Evolutionary conservation across 2,113 vertebrate species (phyloP).

Genomic region (Colossoma macropomum): DNA sequence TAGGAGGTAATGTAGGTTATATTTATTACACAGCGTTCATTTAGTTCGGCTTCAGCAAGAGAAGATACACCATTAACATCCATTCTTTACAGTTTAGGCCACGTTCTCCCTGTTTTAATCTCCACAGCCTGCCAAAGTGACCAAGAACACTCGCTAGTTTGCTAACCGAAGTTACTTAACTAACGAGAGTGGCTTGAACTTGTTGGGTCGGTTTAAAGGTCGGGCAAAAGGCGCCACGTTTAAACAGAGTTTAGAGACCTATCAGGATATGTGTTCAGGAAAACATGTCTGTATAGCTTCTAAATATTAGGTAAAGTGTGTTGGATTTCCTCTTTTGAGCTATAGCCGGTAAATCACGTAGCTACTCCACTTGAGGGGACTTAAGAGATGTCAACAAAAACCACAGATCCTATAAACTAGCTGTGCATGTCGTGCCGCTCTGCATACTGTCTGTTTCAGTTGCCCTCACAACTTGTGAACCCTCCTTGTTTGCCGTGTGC

Average conservation of each 20-base stretch:
- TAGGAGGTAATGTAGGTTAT: background rate
- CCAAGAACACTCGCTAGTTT: background rate
- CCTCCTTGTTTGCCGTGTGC: background rate
- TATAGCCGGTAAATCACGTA: background rate
- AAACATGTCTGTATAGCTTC: background rate
- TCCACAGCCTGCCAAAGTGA: background rate
- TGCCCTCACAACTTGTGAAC: slow-evolving; percentile 24
- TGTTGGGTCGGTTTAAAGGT: background rate
- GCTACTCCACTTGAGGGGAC: background rate
- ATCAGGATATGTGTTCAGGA: background rate
- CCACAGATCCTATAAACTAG: background rate
- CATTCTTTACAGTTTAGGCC: no score
- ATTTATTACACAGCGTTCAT: background rate
- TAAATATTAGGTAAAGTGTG: background rate
- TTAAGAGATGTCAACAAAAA: background rate
- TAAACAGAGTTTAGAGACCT: background rate
- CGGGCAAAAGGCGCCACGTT: background rate
- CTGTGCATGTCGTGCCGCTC: background rate
- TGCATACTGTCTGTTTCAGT: background rate
- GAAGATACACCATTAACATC: no score
- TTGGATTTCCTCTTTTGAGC: background rate
- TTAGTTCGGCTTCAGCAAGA: background rate
- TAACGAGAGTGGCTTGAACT: background rate
- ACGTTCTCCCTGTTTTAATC: background rate
- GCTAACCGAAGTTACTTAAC: background rate